Conservation (phyloP, 1,140 invertebrate genomes). For the Ladona fulva region DNA sequence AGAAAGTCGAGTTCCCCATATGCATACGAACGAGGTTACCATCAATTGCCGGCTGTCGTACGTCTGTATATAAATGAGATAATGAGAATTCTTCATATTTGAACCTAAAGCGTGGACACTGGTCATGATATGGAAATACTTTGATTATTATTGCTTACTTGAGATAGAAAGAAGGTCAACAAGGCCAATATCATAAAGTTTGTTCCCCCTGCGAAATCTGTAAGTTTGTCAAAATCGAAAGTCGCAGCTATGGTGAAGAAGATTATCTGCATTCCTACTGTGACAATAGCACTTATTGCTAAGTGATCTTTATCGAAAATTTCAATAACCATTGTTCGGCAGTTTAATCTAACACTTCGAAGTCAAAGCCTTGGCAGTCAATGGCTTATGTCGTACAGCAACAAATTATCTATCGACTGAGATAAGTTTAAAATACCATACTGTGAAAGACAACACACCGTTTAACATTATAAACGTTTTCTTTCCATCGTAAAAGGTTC, state of each 20-base stretch:
- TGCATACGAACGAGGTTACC: slow-evolving; percentile 73
- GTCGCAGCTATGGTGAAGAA: slow-evolving; percentile 79
- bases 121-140: not conserved
- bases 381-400: too few species aligned
- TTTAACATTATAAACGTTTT: too few species aligned
- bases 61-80: slow-evolving; percentile 39
- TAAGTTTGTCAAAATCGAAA: slow-evolving; percentile 81
- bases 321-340: slow-evolving; percentile 46
- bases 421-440: too few species aligned
- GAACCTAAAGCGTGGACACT: not conserved
- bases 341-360: too few species aligned
- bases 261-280: slow-evolving; percentile 74
- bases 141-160: slow-evolving; percentile 41
- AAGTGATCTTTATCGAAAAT: slow-evolving; percentile 79
- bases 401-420: too few species aligned
- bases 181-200: slow-evolving; percentile 85
- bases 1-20: slow-evolving; percentile 77
- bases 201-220: slow-evolving; percentile 83
- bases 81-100: not conserved
- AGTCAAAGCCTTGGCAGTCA: too few species aligned
- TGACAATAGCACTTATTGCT: slow-evolving; percentile 79
- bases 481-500: too few species aligned
- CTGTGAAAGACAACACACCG: too few species aligned
- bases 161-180: slow-evolving; percentile 75
- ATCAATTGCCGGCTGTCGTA: slow-evolving; percentile 79